phyloP scores from a whole-genome alignment of 2,113 vertebrate genomes.

The Panurus biarmicus region DNA sequence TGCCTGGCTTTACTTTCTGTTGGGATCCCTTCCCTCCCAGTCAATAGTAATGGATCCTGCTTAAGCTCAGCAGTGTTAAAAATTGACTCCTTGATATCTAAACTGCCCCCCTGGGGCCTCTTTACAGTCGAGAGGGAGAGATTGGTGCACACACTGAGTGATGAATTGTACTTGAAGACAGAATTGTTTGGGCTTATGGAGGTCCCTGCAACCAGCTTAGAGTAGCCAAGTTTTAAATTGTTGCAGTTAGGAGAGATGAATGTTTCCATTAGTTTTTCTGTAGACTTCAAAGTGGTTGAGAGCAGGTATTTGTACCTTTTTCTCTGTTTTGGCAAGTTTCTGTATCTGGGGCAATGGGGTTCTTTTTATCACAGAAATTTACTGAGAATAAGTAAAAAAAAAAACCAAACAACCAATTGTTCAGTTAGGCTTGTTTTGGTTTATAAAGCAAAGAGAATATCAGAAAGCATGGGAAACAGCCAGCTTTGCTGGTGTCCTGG shows the following conservation, averaged over 20 bases:
- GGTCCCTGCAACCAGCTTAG: background rate
- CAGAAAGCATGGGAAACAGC: background rate
- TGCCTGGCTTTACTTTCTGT: background rate
- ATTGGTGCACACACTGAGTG: background rate
- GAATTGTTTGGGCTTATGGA: background rate
- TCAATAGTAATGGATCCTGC: background rate
- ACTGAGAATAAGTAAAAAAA: background rate
- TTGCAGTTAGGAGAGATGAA: background rate
- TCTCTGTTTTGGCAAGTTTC: background rate
- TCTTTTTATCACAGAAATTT: background rate
- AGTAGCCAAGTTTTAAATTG: background rate
- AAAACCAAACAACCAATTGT: background rate
- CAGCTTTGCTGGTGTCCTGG: background rate
- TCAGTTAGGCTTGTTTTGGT: background rate
- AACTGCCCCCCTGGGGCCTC: background rate
- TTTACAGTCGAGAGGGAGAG: background rate
- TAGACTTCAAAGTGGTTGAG: background rate
- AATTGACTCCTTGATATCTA: background rate
- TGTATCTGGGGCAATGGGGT: background rate
- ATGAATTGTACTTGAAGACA: background rate
- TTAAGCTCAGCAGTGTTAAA: background rate
- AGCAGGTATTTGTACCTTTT: background rate
- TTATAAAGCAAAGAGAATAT: background rate
- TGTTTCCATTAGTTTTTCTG: background rate
- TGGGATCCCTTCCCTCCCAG: background rate